Percentiles rank a stretch among this genome's conserved stretches.
These are phyloP conservation scores for Drosophila ananassae DNA, from an alignment of 1,140 invertebrate genomes.

Conservation along the genomic window DNA sequence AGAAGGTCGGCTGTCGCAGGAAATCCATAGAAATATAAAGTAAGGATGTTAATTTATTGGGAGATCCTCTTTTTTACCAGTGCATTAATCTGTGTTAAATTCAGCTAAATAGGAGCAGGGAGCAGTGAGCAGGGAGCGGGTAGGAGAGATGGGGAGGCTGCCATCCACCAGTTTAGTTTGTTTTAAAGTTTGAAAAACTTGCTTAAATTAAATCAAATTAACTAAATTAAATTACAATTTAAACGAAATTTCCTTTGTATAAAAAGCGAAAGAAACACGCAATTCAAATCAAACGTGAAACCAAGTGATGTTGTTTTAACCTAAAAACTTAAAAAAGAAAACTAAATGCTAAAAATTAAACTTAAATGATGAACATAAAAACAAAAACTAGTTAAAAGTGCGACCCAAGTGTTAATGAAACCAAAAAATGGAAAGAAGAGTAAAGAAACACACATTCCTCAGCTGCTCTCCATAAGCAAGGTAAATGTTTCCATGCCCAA, in stretches of 20 bases:
- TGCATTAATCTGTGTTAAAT: conserved; percentile 83
- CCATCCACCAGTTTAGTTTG: conserved; percentile 45
- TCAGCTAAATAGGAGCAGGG: conserved; percentile 49
- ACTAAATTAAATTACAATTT: conserved; percentile 43
- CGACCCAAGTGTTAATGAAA: conserved; percentile 67
- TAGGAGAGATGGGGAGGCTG: conserved; percentile 29
- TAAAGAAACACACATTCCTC: conserved; percentile 43
- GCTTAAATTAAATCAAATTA: conserved; percentile 64
- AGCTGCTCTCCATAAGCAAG: conserved; percentile 51
- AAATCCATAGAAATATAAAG: conserved; percentile 12
- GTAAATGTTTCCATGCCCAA: conserved; percentile 42
- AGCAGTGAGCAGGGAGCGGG: conserved; percentile 31
- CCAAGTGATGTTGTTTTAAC: conserved; percentile 83
- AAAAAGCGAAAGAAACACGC: conserved; percentile 46
- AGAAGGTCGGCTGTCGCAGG: conserved; percentile 16
- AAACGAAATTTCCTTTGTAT: conserved; percentile 42
- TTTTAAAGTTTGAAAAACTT: conserved; percentile 77
- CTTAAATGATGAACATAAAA: conserved; percentile 40
- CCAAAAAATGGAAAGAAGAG: conserved; percentile 40
- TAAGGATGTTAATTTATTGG: conserved; percentile 7
- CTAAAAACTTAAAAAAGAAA: conserved; percentile 53
- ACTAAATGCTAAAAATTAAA: conserved; percentile 68
- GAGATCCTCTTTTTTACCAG: conserved; percentile 63
- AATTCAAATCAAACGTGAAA: conserved; percentile 84
- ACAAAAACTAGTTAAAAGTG: conserved; percentile 52